Base-by-base conservation (phyloP, 2,888 invertebrate species). In the Baronia brevicornis region DNA sequence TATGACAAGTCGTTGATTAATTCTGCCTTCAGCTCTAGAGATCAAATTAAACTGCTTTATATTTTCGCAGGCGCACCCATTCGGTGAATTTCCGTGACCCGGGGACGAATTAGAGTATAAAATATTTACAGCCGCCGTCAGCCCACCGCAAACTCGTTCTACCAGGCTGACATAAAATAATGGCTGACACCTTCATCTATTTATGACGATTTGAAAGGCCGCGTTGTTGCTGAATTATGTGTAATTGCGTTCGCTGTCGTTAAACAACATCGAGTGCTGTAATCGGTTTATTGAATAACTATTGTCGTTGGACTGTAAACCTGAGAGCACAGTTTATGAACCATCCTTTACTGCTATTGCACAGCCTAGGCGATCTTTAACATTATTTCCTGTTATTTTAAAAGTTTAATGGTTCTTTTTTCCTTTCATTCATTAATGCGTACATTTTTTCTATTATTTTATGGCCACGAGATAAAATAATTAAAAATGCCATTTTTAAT, bases 141-240 rank as follows among this genome's bases (percentile, higher is more conserved):
- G 33, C 40, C 38, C 37, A 39, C 47, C 43, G 26, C 19, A 22
- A 46, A 36, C 44, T 34, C 31, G 38, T 47, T 39, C 39, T 41
- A 41, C 39, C 37, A 39, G 43, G 43, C 45, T 46, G 46, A 51
- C 50, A 58, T 57, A 58, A 60, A 54, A 57, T 59, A 57, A 53
- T 50, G 55, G 55, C 56, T 56, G 58, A 57, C 58, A 51, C 51
- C 44, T 51, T 41, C 42, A 41, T 50, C 49, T 51, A 54, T 55
- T 56, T 60, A 59, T 54, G 55, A 58, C 57, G 54, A 53, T 53
- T 58, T 57, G 55, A 58, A 59, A 51, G 49, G 57, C 53, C 44
- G 53, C 48, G 52, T 53, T 51, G 52, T 53, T 49, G 39, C 56
- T 56, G 56, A 59, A 49, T 56, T 55, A 59, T 57, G 46, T 47